phyloP scores from a whole-genome alignment of 2,888 invertebrate genomes.

The Orchesella flavescens region DNA sequence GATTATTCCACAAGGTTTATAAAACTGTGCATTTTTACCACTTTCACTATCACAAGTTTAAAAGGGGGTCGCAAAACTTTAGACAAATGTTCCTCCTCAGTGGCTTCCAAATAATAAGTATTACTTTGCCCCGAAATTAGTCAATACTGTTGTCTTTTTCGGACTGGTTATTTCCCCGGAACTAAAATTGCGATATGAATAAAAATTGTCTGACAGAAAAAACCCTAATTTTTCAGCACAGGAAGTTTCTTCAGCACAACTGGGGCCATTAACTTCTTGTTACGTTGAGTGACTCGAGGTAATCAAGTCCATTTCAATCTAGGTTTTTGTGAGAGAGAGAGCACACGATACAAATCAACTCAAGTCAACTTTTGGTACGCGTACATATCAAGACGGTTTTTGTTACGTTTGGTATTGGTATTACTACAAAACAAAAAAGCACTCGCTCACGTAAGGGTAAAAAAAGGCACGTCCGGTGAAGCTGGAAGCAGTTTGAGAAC shows the following conservation, averaged over 20 bases:
- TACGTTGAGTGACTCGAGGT: constrained; percentile 48
- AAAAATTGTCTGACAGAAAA: constrained; percentile 12
- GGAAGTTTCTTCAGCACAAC: constrained; percentile 39
- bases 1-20: no score
- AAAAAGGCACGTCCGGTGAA: constrained; percentile 64
- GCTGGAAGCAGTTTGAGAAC: constrained; percentile 64
- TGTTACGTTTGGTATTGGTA: no score
- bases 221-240: constrained; percentile 42
- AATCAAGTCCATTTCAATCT: constrained; percentile 58
- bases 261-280: constrained; percentile 58
- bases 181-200: constrained; percentile 36
- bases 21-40: no score
- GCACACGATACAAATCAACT: constrained; percentile 35
- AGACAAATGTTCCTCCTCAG: no score
- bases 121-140: constrained; percentile 18
- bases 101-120: not conserved
- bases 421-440: constrained; percentile 54
- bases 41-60: no score
- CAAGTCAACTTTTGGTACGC: constrained; percentile 6
- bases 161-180: constrained; percentile 4
- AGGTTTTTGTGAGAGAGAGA: not conserved
- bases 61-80: no score
- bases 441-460: constrained; percentile 56
- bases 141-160: not conserved
- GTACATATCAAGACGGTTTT: constrained; percentile 43